These are phyloP conservation scores for Tenualosa ilisha DNA, from an alignment of 2,797 vertebrate genomes.

Conservation along the genomic window DNA sequence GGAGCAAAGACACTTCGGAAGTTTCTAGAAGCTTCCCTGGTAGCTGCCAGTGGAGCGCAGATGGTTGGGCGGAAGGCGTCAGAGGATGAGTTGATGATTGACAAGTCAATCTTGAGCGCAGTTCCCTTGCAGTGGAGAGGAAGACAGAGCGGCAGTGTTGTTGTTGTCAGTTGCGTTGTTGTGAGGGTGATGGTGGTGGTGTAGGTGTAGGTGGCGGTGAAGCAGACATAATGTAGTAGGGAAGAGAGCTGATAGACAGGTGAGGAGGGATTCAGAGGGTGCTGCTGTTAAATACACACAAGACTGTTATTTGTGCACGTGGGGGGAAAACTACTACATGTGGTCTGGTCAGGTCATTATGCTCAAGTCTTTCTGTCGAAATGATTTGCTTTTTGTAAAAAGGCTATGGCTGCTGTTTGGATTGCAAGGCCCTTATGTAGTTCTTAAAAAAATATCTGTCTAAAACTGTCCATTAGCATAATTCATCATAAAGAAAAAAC, in stretches of 20 bases:
- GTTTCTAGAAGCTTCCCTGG: neutral
- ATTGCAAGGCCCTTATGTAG: too few species aligned
- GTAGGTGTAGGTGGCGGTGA: neutral
- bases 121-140: neutral
- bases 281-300: neutral
- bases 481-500: too few species aligned
- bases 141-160: too few species aligned
- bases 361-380: neutral
- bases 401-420: too few species aligned
- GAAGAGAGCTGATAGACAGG: neutral
- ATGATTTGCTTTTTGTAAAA: neutral
- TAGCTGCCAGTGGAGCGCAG: neutral
- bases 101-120: conserved; percentile 1
- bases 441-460: too few species aligned
- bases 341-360: neutral
- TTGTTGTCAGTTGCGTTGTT: too few species aligned
- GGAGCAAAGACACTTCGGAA: neutral
- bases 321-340: neutral
- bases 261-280: neutral
- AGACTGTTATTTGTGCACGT: neutral
- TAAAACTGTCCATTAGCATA: too few species aligned
- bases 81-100: neutral
- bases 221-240: neutral
- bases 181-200: too few species aligned
- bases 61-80: neutral